Base-by-base conservation (phyloP, 2,113 vertebrate species). In the Anseranas semipalmata region DNA sequence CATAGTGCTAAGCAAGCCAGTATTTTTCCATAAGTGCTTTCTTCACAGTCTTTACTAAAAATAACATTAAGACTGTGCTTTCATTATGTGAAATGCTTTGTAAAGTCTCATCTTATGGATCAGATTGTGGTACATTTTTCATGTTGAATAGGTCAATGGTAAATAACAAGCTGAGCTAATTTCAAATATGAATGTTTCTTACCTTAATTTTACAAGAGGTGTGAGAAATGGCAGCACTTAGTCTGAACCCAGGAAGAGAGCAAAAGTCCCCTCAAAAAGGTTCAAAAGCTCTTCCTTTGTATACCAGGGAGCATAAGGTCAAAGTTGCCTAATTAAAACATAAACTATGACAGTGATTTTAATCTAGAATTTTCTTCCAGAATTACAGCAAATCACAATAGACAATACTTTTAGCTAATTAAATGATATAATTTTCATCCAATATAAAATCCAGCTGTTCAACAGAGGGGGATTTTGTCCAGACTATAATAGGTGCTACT, bases 371-470 rank as follows among this genome's bases (percentile, higher is more conserved):
- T 96, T 91, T 58, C 52, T 84, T 90, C 21, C 60, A 84, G 52
- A 94, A 81, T 88, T 68, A 33, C 33, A 72, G 19, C 43, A 84
- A 93, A 84, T 35, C 48, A 67, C 32, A 65, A 67, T 87, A 93
- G 76, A 72, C 18, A 41, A 68, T n/a, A 72, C 7, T n/a, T 75
- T 28, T 76, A 73, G 17, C 7, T 62, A 73, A 87, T 62, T 20
- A 58, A 85, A 91, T 77, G 22, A 84, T 19, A 45, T 58, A 0
- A 46, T 56, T 95, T 91, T 83, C 70, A 12, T 46, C 20, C 46
- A 46, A 63, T 56, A 75, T 76, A 58, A 96, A 96, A 84, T 81
- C 7, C 76, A 94, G 68, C 60, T 93, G 65, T 95, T 94, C 67
- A 78, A 46, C 9, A 74, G 27, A n/a, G 41, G 32, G 13, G 45